A percentile compares a stretch with the other conserved stretches of the same genome.
phyloP scores from a whole-genome alignment of 2,888 invertebrate genomes.

The Phengaris alcon region DNA sequence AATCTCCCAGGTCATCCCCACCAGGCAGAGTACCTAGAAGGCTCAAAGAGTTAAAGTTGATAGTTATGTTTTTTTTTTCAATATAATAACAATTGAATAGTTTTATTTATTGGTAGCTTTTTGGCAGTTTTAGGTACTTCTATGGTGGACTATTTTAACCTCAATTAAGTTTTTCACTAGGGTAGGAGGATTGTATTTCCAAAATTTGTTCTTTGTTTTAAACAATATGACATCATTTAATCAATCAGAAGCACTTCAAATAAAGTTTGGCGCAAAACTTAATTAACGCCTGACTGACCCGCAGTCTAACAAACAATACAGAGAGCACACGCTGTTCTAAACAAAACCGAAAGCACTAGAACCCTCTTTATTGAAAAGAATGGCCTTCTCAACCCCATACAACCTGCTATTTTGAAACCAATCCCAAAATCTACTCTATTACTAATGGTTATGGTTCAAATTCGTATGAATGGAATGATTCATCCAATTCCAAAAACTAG shows the following conservation, averaged over 20 bases:
- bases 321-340: neutral
- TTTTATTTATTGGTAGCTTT: too few species aligned
- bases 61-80: too few species aligned
- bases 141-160: too few species aligned
- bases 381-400: neutral
- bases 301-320: too few species aligned
- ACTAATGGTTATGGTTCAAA: neutral
- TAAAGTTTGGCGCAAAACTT: neutral
- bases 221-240: neutral
- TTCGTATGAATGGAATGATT: neutral
- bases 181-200: neutral
- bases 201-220: neutral
- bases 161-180: neutral
- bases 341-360: neutral
- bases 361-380: neutral
- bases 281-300: neutral
- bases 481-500: constrained; percentile 1
- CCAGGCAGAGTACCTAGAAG: too few species aligned
- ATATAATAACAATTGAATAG: too few species aligned
- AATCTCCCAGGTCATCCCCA: too few species aligned
- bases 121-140: too few species aligned
- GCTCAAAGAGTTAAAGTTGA: too few species aligned
- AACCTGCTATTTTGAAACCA: neutral
- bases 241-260: neutral
- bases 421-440: neutral